Conservation (phyloP, 2,797 vertebrate genomes). For the Notolabrus celidotus region DNA sequence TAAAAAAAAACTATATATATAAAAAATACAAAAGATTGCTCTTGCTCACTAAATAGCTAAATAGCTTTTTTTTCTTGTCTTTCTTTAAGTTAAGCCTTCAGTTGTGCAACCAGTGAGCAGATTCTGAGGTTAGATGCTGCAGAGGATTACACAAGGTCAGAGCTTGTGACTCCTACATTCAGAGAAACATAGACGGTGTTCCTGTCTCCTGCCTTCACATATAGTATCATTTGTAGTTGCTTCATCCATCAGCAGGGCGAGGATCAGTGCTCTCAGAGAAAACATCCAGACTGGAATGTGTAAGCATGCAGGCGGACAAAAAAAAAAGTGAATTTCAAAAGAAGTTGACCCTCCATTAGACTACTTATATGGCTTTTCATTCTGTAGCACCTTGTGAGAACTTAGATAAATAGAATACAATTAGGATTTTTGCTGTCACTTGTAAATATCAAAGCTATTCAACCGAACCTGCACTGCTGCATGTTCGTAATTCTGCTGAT, state of each 20-base stretch:
- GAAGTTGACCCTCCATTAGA: neutral
- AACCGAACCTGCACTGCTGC: no score
- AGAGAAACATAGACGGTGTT: conserved; percentile 44
- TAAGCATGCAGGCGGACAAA: conserved; percentile 1
- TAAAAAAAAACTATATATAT: conserved; percentile 15
- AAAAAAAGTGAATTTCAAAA: conserved; percentile 18
- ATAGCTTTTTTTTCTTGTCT: conserved; percentile 51
- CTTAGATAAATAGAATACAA: neutral
- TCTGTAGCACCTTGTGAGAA: neutral
- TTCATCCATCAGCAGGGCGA: conserved; percentile 33
- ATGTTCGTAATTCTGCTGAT: no score
- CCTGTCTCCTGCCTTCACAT: conserved; percentile 57
- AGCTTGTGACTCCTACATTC: conserved; percentile 49
- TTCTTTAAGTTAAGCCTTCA: conserved; percentile 76
- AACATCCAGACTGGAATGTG: conserved; percentile 32
- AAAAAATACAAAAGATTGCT: conserved; percentile 34
- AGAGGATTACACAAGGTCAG: conserved; percentile 66
- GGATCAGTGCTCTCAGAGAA: conserved; percentile 43
- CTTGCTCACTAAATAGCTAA: conserved; percentile 56
- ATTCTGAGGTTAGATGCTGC: conserved; percentile 54
- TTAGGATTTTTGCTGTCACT: no score
- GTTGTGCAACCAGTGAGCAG: conserved; percentile 24
- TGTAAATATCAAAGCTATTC: no score
- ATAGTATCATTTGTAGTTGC: conserved; percentile 42
- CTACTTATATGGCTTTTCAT: conserved; percentile 6